Evolutionary conservation across 1,140 invertebrate species (phyloP).

Genomic region (Trichonephila inaurata): DNA sequence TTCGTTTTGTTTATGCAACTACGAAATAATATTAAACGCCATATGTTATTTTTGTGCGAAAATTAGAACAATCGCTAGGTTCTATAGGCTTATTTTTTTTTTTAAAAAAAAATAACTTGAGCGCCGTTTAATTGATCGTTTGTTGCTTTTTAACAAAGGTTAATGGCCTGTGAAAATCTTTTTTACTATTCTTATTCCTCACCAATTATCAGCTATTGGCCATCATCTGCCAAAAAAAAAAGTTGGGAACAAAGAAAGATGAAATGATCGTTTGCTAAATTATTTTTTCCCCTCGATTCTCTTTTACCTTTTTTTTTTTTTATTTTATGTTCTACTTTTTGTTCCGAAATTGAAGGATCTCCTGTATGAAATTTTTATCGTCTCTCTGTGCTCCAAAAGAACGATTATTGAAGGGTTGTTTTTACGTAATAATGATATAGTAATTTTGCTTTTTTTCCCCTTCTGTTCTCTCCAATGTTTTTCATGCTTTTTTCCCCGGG

Average conservation of each 20-base stretch:
- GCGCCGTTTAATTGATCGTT: slow-evolving; percentile 51
- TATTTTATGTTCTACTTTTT: background rate
- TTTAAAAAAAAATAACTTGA: slow-evolving; percentile 28
- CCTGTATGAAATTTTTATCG: background rate
- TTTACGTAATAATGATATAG: background rate
- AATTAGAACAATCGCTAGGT: background rate
- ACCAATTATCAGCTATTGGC: slow-evolving; percentile 66
- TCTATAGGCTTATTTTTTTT: background rate
- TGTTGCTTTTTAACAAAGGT: slow-evolving; percentile 56
- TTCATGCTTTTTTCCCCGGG: background rate
- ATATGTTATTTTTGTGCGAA: background rate
- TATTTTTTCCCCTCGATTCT: slow-evolving; percentile 34
- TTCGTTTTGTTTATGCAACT: background rate
- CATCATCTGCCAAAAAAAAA: background rate
- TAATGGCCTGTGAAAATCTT: slow-evolving; percentile 59
- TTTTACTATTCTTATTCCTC: slow-evolving; percentile 8
- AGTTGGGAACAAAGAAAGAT: background rate
- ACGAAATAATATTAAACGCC: background rate
- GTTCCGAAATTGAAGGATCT: background rate
- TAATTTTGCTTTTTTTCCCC: background rate
- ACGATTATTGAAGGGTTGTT: background rate
- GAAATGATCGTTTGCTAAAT: slow-evolving; percentile 5
- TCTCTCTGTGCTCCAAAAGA: background rate
- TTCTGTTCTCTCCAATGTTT: background rate
- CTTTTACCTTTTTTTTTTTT: background rate